A percentile compares a stretch with the other conserved stretches of the same genome.
Evolutionary conservation across 2,113 vertebrate species (phyloP).

Genomic region (Pitta sordida): DNA sequence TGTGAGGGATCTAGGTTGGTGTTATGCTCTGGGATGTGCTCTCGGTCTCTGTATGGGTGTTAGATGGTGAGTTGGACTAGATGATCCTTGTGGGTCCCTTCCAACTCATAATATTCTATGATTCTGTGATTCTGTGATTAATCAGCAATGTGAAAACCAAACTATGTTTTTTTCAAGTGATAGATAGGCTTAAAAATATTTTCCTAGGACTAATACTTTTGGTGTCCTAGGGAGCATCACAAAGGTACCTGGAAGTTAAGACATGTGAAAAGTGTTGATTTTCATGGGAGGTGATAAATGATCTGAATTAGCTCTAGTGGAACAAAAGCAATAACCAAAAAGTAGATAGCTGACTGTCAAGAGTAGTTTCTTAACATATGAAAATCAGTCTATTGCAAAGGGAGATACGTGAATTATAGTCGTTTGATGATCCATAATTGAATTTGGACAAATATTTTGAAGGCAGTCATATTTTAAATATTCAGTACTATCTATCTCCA

Average conservation of each 20-base stretch:
- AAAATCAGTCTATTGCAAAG: not conserved
- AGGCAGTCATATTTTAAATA: not conserved
- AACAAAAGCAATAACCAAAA: not conserved
- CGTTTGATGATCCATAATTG: not conserved
- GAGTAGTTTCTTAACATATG: not conserved
- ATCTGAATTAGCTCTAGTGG: not conserved
- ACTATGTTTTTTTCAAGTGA: not conserved
- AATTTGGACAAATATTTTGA: not conserved
- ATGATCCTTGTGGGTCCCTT: too few relatives aligned
- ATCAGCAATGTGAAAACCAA: not conserved
- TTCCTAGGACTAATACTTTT: not conserved
- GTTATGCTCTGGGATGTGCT: too few relatives aligned
- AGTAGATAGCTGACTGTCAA: not conserved
- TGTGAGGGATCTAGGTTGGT: too few relatives aligned
- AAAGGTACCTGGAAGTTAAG: not conserved
- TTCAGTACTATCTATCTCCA: not conserved
- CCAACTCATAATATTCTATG: too few relatives aligned
- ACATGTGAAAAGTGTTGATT: not conserved
- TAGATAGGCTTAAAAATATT: not conserved
- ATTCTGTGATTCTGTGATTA: too few relatives aligned
- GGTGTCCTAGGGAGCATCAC: not conserved
- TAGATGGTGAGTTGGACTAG: too few relatives aligned
- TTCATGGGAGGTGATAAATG: not conserved
- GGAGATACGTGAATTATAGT: not conserved
- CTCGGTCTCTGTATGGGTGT: too few relatives aligned